Conservation (phyloP, 2,113 vertebrate species). For the Macquaria ambigua region DNA sequence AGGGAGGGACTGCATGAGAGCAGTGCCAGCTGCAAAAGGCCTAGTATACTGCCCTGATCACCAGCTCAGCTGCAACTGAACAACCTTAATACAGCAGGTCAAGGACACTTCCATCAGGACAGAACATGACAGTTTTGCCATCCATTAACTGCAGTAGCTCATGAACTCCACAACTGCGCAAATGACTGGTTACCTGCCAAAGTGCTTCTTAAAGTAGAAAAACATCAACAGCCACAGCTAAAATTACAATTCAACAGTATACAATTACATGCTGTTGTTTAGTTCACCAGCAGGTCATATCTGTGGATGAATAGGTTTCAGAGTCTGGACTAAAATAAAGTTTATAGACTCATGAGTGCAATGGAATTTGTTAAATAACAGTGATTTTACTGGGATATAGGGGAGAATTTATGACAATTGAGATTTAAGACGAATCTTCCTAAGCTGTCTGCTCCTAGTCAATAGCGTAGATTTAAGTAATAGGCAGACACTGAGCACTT, state of each 20-base stretch:
- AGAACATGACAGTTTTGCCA: neutral
- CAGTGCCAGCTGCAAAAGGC: conserved; percentile 33
- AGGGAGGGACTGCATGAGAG: conserved; percentile 28
- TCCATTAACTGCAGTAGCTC: neutral
- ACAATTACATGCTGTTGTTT: neutral
- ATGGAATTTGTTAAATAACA: neutral
- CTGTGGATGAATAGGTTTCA: neutral
- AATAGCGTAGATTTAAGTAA: neutral
- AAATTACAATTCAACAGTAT: neutral
- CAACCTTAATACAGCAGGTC: conserved; percentile 6
- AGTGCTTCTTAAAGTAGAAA: neutral
- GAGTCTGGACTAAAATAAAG: neutral
- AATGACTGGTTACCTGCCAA: neutral
- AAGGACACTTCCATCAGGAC: neutral
- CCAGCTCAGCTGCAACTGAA: neutral
- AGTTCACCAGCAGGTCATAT: neutral
- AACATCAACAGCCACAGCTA: neutral
- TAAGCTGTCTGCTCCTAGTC: neutral
- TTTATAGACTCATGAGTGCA: neutral
- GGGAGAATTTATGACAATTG: neutral
- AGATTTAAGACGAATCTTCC: neutral
- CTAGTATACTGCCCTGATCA: neutral
- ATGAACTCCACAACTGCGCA: neutral
- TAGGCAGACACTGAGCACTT: neutral
- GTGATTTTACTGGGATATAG: neutral